Evolutionary conservation across 2,113 vertebrate genomes (phyloP).

Genomic region (Syrrhaptes paradoxus): DNA sequence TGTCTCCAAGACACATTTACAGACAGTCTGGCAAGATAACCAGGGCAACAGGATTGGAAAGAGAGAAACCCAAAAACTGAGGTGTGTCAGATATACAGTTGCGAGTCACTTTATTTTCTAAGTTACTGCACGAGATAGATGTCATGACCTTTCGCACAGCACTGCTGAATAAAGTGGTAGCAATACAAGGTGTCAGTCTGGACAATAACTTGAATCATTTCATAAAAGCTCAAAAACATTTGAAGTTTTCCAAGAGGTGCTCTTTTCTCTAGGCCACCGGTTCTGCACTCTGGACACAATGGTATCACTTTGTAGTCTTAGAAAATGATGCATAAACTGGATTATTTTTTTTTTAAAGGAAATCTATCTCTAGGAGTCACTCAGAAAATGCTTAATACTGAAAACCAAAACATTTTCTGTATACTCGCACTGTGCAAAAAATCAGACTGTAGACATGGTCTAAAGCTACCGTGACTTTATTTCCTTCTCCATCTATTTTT

Average conservation of each 20-base stretch:
- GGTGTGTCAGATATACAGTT: neutral
- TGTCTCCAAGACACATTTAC: neutral
- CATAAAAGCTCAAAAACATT: neutral
- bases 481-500: neutral
- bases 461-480: neutral
- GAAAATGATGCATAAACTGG: accelerated
- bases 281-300: neutral
- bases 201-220: neutral
- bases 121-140: neutral
- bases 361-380: neutral
- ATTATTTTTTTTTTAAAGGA: neutral
- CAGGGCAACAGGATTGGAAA: neutral
- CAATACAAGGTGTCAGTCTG: neutral
- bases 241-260: neutral
- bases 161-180: neutral
- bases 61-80: neutral
- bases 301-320: neutral
- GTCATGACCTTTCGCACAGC: neutral
- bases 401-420: neutral
- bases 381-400: neutral
- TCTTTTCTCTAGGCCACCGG: neutral
- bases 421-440: neutral
- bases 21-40: conserved; percentile 32
- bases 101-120: conserved; percentile 11
- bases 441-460: neutral